These are phyloP conservation scores for Sander lucioperca DNA, from an alignment of 2,113 vertebrate species.

Conservation along the genomic window DNA sequence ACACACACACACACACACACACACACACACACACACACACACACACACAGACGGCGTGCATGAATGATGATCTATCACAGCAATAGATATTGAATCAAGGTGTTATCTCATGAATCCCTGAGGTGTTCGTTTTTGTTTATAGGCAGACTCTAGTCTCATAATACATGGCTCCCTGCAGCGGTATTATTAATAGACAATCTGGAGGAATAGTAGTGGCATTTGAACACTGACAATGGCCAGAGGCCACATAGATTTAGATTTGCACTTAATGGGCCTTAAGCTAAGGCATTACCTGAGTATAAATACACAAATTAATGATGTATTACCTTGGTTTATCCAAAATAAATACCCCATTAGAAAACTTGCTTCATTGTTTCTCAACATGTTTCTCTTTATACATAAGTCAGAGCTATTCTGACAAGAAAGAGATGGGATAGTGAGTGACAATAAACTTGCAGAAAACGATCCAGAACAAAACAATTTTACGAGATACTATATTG, in stretches of 20 bases:
- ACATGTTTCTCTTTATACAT: background rate
- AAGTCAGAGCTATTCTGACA: conserved; percentile 16
- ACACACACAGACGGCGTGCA: conserved; percentile 4
- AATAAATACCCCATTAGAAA: conserved; percentile 4
- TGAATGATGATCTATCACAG: conserved; percentile 64
- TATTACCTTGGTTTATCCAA: conserved; percentile 24
- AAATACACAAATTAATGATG: conserved; percentile 8
- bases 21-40: conserved; percentile 9
- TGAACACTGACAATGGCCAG: conserved; percentile 51
- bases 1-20: conserved; percentile 1
- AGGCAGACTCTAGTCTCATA: conserved; percentile 44
- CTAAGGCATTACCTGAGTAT: conserved; percentile 27
- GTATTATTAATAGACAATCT: conserved; percentile 67
- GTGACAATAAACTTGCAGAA: conserved; percentile 8
- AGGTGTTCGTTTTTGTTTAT: conserved; percentile 55
- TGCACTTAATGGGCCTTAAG: conserved; percentile 33
- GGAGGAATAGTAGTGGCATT: conserved; percentile 51
- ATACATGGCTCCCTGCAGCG: conserved; percentile 43
- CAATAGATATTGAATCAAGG: conserved; percentile 67
- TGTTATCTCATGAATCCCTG: conserved; percentile 55
- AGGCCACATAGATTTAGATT: conserved; percentile 34
- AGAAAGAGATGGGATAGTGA: conserved; percentile 16
- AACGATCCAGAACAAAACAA: conserved; percentile 11
- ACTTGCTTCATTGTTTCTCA: background rate
- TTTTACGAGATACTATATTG: background rate